Evolutionary conservation across 2,113 vertebrate species (phyloP), one percentile per base, ranked within the genome.

Genomic region (Periophthalmus modestus): DNA sequence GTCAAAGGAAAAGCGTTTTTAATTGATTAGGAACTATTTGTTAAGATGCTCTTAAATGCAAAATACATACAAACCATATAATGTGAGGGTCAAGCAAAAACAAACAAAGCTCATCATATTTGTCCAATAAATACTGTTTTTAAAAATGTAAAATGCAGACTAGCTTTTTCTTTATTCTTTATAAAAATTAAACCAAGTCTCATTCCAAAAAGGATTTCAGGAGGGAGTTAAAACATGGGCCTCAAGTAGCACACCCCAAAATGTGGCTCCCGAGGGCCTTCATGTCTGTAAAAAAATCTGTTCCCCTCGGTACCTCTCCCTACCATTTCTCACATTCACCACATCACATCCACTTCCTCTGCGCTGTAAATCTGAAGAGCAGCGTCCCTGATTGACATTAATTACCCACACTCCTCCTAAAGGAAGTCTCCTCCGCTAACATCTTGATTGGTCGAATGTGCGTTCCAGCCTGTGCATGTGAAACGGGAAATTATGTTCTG

Each of bases 401-500:
- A 93, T 93, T 93, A 90, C 82, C 85, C 75, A 77, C 71, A 71
- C 87, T 86, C 82, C 88, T 91, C 80, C 84, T 12, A 28, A 65
- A 92, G 86, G 87, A 82, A 89, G 89, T 83, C 78, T 82, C 72
- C 82, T 82, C 86, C 9, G 67, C 80, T 81, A 76, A 24, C 81
- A 81, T 71, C 78, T 84, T 75, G 80, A 81, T 71, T 73, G 74
- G 14, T 24, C 69, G 77, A 83, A 72, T 76, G 82, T 43, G 59
- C 7, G 50, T 66, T 54, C 76, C 24, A 77, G 61, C 71, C 48
- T 61, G 69, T 68, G 69, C 9, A 48, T n/a, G 87, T 77, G 83
- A 85, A 88, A 88, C 19, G 82, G 84, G 87, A 89, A 86, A 89
- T 91, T 90, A 87, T 89, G 87, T 92, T 90, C 91, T 82, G 88